A percentile compares a stretch with the other conserved stretches of the same genome.
phyloP scores from a whole-genome alignment of 2,113 vertebrate species.

The Microcebus tavaratra region DNA sequence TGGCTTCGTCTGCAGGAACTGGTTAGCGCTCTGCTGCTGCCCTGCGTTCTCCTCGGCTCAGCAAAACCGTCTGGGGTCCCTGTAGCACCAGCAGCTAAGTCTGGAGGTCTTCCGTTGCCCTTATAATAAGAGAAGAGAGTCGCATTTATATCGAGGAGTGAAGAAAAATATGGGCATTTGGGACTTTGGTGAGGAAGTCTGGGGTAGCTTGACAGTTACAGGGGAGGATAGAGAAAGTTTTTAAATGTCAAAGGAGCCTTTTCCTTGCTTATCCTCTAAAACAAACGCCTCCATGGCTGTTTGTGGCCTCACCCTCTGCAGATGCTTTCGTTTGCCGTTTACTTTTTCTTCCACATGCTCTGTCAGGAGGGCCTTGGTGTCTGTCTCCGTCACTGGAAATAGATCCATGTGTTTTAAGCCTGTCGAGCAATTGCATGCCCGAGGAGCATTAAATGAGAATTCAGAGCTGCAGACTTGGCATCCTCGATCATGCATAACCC shows the following conservation, averaged over 20 bases:
- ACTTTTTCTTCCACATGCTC: neutral
- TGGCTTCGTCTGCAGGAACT: neutral
- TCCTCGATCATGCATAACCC: neutral
- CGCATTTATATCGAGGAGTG: neutral
- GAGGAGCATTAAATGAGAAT: slow-evolving; percentile 28
- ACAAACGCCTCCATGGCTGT: fast-evolving
- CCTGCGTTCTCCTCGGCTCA: neutral
- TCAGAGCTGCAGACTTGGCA: neutral
- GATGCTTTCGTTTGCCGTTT: neutral
- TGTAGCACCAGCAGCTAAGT: neutral
- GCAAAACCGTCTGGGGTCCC: neutral
- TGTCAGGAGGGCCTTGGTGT: neutral
- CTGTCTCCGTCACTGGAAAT: neutral
- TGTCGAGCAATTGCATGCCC: neutral
- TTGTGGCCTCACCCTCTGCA: fast-evolving
- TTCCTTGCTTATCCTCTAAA: neutral
- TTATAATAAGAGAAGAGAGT: neutral
- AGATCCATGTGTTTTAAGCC: slow-evolving; percentile 46
- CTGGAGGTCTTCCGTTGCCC: neutral
- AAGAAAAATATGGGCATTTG: neutral
- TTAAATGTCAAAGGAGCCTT: neutral
- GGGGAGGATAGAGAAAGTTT: neutral
- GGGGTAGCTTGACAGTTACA: neutral
- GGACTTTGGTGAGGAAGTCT: neutral
- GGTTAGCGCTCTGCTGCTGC: neutral